Evolutionary conservation across 2,113 vertebrate species (phyloP).

Genomic region (Dipodomys merriami): DNA sequence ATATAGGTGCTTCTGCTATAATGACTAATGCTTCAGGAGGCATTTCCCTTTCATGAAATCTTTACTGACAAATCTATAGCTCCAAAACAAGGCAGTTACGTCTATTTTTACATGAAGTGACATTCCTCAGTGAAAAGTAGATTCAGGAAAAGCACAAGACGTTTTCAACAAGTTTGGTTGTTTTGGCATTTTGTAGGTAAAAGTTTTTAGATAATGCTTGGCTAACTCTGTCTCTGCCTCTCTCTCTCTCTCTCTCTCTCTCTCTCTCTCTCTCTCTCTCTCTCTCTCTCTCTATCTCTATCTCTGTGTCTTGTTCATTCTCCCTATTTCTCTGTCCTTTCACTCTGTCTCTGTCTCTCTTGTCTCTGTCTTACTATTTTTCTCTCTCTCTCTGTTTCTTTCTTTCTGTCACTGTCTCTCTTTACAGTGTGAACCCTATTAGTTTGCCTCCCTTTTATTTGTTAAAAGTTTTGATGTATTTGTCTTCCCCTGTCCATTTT

Average conservation of each 20-base stretch:
- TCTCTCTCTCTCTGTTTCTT: not conserved
- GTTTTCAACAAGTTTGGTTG: constrained; percentile 9
- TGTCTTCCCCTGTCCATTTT: not conserved
- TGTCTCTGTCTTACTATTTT: not conserved
- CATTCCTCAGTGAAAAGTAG: constrained; percentile 40
- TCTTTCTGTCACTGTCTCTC: not conserved
- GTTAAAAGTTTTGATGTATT: not conserved
- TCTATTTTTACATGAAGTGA: constrained; percentile 52
- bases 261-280: too few relatives aligned
- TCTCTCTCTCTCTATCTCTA: too few relatives aligned
- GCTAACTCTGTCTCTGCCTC: not conserved
- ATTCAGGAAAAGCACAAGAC: not conserved
- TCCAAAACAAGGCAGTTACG: not conserved
- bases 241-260: too few relatives aligned
- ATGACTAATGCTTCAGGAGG: constrained; percentile 26
- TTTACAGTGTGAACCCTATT: not conserved
- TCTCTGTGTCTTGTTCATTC: too few relatives aligned
- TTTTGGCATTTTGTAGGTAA: not conserved
- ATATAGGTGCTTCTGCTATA: constrained; percentile 15
- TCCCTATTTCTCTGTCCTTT: too few relatives aligned
- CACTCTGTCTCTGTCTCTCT: not conserved
- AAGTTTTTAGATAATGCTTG: not conserved
- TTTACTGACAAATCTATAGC: not conserved
- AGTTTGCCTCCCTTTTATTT: not conserved
- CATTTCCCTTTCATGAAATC: constrained; percentile 15